Conservation (phyloP, 2,888 invertebrate species). For the Temnothorax unifasciatus region DNA sequence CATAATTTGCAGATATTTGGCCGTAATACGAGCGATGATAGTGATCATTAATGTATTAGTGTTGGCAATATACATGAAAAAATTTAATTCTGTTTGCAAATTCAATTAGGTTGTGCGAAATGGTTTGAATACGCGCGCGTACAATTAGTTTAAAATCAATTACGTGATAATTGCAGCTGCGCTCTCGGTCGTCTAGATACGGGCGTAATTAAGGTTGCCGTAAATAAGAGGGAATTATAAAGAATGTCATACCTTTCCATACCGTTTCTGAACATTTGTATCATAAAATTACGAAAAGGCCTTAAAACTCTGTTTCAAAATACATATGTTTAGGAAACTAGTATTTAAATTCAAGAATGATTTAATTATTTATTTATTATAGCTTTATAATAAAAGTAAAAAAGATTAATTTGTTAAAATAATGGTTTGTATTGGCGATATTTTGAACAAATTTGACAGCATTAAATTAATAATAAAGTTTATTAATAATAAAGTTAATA, state of each 20-base stretch:
- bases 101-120: slow-evolving; percentile 35
- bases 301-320: not conserved
- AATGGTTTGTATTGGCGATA: not conserved
- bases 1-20: not conserved
- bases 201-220: slow-evolving; percentile 49
- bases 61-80: slow-evolving; percentile 6
- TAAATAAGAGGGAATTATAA: slow-evolving; percentile 27
- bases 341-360: not conserved
- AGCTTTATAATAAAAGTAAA: not conserved
- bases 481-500: slow-evolving; percentile 9
- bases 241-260: not conserved
- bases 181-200: slow-evolving; percentile 5
- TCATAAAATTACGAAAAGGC: not conserved
- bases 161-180: slow-evolving; percentile 52
- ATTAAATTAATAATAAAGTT: not conserved
- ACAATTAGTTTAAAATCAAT: slow-evolving; percentile 70
- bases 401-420: slow-evolving; percentile 10
- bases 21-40: not conserved
- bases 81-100: slow-evolving; percentile 44
- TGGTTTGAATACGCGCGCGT: slow-evolving; percentile 15
- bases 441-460: not conserved
- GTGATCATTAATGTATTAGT: not conserved
- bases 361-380: slow-evolving; percentile 2
- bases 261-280: not conserved
- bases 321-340: not conserved